phyloP scores from a whole-genome alignment of 2,797 vertebrate species.

The Poecile montanus region DNA sequence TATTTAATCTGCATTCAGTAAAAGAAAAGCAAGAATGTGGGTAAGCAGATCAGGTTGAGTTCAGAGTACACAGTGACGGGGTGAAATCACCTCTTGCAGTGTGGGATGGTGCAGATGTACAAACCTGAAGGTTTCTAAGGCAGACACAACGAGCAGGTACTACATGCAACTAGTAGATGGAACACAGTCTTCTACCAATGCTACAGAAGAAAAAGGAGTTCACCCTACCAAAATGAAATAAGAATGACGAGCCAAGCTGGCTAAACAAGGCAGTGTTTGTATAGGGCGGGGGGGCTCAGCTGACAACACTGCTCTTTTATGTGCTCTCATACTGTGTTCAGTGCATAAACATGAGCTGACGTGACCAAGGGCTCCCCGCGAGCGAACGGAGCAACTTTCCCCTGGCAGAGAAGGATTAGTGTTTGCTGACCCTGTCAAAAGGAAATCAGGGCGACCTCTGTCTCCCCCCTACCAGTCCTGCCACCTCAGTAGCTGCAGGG shows the following conservation, averaged over 20 bases:
- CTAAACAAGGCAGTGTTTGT: constrained; percentile 28
- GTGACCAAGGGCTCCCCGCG: background rate
- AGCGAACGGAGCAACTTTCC: accelerated
- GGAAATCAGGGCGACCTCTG: background rate
- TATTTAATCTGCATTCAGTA: background rate
- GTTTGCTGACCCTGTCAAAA: background rate
- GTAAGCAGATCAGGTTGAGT: background rate
- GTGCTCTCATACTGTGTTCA: background rate
- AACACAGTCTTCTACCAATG: background rate
- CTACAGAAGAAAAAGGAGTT: background rate
- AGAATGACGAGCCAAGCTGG: constrained; percentile 26
- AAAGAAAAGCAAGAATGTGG: background rate
- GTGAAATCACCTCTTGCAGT: accelerated
- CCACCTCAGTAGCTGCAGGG: background rate
- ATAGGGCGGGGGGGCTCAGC: background rate
- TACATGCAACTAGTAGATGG: background rate
- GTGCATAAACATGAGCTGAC: background rate
- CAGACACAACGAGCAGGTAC: background rate
- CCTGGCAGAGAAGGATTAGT: background rate
- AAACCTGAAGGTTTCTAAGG: background rate
- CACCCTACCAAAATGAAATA: background rate
- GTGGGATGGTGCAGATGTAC: background rate
- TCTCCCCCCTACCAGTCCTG: background rate
- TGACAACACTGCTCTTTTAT: constrained; percentile 43
- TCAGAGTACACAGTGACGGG: accelerated